phyloP scores from a whole-genome alignment of 1,140 invertebrate species.

The Holcopasites calliopsidis region DNA sequence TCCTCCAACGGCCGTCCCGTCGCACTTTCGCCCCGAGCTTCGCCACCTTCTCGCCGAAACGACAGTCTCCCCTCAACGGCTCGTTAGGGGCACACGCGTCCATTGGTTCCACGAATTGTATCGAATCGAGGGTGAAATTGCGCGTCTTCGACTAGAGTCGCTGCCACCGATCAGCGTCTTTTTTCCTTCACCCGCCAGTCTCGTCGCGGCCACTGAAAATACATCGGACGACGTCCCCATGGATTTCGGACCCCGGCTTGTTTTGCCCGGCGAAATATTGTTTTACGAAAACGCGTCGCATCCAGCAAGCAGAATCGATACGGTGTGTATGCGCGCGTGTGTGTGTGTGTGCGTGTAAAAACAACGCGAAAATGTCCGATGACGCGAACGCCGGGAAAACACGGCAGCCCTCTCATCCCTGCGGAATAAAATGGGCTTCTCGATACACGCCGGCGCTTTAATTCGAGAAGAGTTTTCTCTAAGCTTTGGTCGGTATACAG shows the following conservation, averaged over 20 bases:
- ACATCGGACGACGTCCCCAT: neutral
- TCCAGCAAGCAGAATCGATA: slow-evolving; percentile 18
- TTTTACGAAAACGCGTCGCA: slow-evolving; percentile 9
- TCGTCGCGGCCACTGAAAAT: slow-evolving; percentile 14
- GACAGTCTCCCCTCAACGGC: slow-evolving; percentile 6
- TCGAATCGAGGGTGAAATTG: slow-evolving; percentile 51
- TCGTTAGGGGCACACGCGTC: slow-evolving; percentile 51
- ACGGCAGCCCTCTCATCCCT: neutral
- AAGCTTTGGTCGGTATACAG: slow-evolving; percentile 38
- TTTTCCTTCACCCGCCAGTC: neutral
- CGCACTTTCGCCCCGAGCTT: no score
- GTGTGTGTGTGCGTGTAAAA: no score
- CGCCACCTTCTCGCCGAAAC: no score
- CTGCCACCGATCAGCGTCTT: neutral
- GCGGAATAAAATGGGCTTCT: neutral
- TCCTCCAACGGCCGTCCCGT: neutral
- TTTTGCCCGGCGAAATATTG: neutral
- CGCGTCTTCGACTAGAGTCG: neutral
- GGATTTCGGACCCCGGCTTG: neutral
- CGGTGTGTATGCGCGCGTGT: no score
- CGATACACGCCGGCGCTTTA: slow-evolving; percentile 33
- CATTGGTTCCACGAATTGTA: slow-evolving; percentile 19
- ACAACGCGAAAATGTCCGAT: slow-evolving; percentile 24
- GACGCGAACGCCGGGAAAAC: slow-evolving; percentile 18
- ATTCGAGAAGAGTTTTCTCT: slow-evolving; percentile 35